Evolutionary conservation across 2,888 invertebrate genomes (phyloP), one percentile per base, ranked within the genome.

Genomic region (Tachina lurida): DNA sequence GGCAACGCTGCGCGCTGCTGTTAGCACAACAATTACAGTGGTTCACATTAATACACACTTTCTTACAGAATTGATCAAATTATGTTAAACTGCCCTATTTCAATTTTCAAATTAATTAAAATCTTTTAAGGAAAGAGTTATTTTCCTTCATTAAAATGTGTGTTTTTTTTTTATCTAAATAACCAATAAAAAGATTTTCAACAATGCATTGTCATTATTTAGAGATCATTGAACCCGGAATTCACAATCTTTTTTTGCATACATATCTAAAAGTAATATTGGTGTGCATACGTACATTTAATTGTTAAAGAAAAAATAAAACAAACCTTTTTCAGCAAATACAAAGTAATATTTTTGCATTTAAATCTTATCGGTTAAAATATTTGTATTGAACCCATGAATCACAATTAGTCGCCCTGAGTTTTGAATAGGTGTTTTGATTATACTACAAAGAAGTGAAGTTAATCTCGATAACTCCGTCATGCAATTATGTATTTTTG

Each of bases 351-450:
- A 19, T 56, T 31, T 58, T 77, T 65, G 45, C 13, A 13, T 71
- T 45, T 31, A 63, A 79, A 58, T 73, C 71, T 79, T 79, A 79
- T 79, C 79, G 79, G 79, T 73, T 79, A 65, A 73, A 73, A 19
- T 47, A 47, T 10, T 19, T 41, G 12, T 73, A 73, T 73, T 79
- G 71, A 73, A 79, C 79, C 65, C 54, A 56, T 79, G 79, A 79
- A 52, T 79, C 79, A 79, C 43, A 45, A 71, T 45, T 22, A 63
- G 17, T 60, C 39, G 31, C 60, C 39, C 10, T 31, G 71, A 56
- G 31, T 39, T 49, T 49, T 39, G 15, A 45, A 19, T 52, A 49
- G 31, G 12, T 10, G 22, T 31, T 12, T 39, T 54, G 31, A 17
- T 10, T 43, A 43, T 13, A 13, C 10, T 31, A 31, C 19, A 10